Conservation (phyloP, 2,888 invertebrate species). For the Lysandra coridon region DNA sequence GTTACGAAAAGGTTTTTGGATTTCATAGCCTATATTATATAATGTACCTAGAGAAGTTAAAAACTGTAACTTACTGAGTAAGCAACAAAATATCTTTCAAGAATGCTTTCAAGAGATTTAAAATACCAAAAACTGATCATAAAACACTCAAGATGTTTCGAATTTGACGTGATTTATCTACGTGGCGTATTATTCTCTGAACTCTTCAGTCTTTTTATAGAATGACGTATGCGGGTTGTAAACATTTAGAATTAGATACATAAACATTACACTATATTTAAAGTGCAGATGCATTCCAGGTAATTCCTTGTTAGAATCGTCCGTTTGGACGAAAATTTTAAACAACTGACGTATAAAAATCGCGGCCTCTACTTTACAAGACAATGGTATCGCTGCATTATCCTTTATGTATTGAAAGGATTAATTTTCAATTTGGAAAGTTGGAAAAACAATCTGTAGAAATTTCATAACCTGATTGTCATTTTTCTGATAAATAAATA, state of each 20-base stretch:
- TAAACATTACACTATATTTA: conserved; percentile 40
- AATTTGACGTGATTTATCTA: neutral
- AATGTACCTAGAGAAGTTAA: no score
- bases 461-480: no score
- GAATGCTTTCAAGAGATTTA: neutral
- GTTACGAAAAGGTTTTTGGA: no score
- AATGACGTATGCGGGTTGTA: conserved; percentile 19
- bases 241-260: conserved; percentile 31
- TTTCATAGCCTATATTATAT: no score
- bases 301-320: neutral
- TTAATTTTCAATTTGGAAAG: no score
- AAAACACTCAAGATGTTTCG: neutral
- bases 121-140: neutral
- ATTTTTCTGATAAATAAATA: no score
- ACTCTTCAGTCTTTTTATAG: conserved; percentile 22
- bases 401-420: no score
- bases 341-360: neutral
- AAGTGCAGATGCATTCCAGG: conserved; percentile 34
- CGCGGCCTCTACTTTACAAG: neutral
- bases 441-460: no score
- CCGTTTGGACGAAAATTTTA: neutral
- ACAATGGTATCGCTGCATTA: neutral
- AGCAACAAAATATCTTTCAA: neutral
- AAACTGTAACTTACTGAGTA: no score
- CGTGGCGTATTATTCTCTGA: neutral